These are phyloP conservation scores for Drosophila monieri DNA, from an alignment of 2,888 invertebrate genomes.

Conservation along the genomic window DNA sequence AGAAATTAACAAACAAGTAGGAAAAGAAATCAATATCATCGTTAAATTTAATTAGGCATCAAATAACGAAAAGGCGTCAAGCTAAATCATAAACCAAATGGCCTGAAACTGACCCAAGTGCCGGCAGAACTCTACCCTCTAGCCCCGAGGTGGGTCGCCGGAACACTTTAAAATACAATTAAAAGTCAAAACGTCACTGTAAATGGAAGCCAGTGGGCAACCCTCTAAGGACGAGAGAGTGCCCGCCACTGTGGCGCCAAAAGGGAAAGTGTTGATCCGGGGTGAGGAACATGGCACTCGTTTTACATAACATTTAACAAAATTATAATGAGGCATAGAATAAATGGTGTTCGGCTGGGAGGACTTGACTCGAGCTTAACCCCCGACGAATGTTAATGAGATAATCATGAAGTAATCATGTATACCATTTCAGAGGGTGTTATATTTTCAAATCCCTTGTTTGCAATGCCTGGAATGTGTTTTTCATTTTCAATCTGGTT, in stretches of 20 bases:
- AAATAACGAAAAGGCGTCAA: conserved; percentile 72
- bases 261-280: conserved; percentile 11
- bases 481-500: not conserved
- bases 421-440: not conserved
- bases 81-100: conserved; percentile 80
- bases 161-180: conserved; percentile 76
- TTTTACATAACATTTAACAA: conserved; percentile 81
- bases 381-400: conserved; percentile 43
- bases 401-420: conserved; percentile 25
- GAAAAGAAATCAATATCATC: conserved; percentile 69
- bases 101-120: conserved; percentile 67
- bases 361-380: conserved; percentile 15
- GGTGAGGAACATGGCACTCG: conserved; percentile 53
- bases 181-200: conserved; percentile 73
- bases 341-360: conserved; percentile 34
- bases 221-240: conserved; percentile 73
- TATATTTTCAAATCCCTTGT: not conserved
- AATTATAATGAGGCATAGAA: conserved; percentile 67
- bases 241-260: conserved; percentile 57
- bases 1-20: conserved; percentile 1
- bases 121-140: conserved; percentile 16
- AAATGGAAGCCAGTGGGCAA: conserved; percentile 68
- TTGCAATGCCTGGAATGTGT: not conserved
- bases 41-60: conserved; percentile 82
- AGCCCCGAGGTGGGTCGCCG: conserved; percentile 15